phyloP scores from a whole-genome alignment of 2,797 vertebrate genomes.

The Hippopotamyrus pictus region DNA sequence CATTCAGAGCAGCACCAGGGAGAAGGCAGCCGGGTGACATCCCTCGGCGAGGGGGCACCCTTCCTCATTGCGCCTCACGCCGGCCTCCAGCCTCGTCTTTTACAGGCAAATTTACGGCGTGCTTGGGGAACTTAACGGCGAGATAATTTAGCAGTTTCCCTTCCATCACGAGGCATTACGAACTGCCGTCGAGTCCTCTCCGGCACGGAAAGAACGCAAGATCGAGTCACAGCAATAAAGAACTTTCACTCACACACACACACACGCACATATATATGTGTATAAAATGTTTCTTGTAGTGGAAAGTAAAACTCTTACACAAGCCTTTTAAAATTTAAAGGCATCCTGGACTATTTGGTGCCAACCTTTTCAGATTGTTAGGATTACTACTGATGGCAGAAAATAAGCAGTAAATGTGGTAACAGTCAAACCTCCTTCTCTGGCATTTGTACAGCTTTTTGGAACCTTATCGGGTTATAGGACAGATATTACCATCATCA shows the following conservation, averaged over 20 bases:
- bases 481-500: slow-evolving; percentile 24
- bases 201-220: not conserved
- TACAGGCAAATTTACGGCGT: not conserved
- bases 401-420: slow-evolving; percentile 36
- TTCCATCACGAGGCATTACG: not conserved
- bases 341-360: slow-evolving; percentile 24
- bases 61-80: not conserved
- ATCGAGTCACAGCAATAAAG: not conserved
- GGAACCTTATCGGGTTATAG: slow-evolving; percentile 5
- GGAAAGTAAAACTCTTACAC: not conserved
- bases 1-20: not conserved
- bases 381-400: slow-evolving; percentile 21
- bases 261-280: not conserved
- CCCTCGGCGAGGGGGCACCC: no score
- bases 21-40: no score
- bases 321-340: slow-evolving; percentile 9
- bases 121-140: not conserved
- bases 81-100: not conserved
- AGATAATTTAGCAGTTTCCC: not conserved
- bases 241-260: not conserved
- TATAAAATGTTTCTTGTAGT: not conserved
- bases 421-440: slow-evolving; percentile 34
- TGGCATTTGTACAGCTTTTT: slow-evolving; percentile 21
- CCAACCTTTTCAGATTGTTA: slow-evolving; percentile 44
- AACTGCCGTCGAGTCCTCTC: not conserved